phyloP scores from a whole-genome alignment of 2,797 vertebrate species.

The Myotis daubentonii region DNA sequence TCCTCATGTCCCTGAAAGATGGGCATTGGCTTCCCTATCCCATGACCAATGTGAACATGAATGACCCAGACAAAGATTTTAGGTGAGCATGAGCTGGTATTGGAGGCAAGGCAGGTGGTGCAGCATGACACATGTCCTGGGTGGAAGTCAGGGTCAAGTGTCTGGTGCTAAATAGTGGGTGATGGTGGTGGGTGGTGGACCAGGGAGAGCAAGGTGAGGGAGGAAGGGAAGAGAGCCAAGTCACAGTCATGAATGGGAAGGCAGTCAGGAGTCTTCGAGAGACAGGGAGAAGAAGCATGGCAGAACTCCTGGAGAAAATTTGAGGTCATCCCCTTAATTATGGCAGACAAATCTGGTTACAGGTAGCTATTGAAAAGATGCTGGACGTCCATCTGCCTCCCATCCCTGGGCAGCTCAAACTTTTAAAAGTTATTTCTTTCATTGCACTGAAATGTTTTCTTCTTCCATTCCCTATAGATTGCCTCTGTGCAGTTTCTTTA shows the following conservation, averaged over 20 bases:
- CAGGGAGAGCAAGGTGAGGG: neutral
- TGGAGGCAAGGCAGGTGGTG: neutral
- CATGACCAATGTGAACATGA: neutral
- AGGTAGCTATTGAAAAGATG: neutral
- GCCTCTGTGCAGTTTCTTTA: neutral
- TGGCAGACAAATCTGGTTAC: neutral
- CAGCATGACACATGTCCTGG: neutral
- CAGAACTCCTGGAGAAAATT: neutral
- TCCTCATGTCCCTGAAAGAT: neutral
- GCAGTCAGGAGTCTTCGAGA: neutral
- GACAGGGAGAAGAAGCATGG: neutral
- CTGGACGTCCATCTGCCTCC: neutral
- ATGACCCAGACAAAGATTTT: neutral
- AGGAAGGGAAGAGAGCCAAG: neutral
- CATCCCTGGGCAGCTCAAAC: neutral
- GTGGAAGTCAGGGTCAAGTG: neutral
- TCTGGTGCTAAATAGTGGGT: neutral
- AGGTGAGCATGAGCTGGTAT: neutral
- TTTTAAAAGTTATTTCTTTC: neutral
- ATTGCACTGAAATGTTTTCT: neutral
- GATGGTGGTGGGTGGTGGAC: neutral
- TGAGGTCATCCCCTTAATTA: neutral
- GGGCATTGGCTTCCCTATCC: neutral
- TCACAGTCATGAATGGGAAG: neutral
- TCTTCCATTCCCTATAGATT: neutral